Evolutionary conservation across 2,113 vertebrate species (phyloP).

Genomic region (Ursus arctos): DNA sequence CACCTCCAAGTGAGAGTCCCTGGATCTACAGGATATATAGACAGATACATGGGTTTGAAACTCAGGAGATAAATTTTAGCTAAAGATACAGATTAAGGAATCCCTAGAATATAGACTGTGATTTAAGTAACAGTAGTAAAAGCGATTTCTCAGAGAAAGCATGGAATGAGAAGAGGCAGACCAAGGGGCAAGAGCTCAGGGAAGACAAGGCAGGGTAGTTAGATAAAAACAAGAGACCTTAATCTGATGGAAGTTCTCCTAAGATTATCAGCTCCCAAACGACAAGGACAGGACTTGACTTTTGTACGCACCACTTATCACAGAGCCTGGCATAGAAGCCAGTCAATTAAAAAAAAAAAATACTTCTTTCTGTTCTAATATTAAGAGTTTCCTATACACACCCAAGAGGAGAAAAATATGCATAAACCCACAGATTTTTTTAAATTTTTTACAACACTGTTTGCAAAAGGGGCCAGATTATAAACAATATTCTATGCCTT

Average conservation of each 20-base stretch:
- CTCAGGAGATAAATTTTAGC: background rate
- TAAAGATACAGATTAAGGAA: slow-evolving; percentile 24
- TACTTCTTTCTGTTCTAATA: background rate
- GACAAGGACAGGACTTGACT: background rate
- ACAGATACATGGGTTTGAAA: background rate
- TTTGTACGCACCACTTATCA: background rate
- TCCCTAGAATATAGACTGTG: background rate
- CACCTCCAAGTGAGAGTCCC: background rate
- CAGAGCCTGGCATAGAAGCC: background rate
- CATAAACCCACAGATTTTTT: background rate
- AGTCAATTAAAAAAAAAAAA: background rate
- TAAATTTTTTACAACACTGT: background rate
- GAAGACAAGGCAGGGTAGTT: background rate
- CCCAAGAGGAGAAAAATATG: background rate
- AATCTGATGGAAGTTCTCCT: background rate
- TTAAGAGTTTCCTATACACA: background rate
- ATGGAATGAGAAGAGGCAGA: background rate
- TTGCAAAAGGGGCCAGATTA: background rate
- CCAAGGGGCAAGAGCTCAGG: background rate
- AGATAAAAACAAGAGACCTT: background rate
- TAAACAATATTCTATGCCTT: background rate
- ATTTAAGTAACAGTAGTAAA: background rate
- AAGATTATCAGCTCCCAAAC: background rate
- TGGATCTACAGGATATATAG: background rate
- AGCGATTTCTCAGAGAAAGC: slow-evolving; percentile 36